Base-by-base conservation (phyloP, 2,113 vertebrate genomes). In the Aplodontia rufa region DNA sequence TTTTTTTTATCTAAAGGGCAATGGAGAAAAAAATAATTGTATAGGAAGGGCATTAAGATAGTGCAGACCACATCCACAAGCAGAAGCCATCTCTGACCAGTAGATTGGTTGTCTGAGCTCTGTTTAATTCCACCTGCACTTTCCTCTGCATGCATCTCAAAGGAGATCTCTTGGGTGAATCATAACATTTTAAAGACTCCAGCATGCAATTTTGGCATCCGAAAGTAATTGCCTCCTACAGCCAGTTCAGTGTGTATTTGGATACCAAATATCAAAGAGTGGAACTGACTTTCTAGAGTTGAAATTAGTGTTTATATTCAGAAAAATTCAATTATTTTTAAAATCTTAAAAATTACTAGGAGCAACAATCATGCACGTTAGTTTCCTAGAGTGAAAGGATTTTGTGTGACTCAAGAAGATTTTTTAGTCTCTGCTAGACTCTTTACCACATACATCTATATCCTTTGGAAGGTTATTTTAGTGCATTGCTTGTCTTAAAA, bases 1-100 rank as follows among this genome's bases (percentile, higher is more conserved):
- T 69, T 45, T 60, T 58, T 51, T 53, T 12, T 16, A 74, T n/a
- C 60, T 47, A 32, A 19, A 74, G 35, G 58, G 20, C 51, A 20
- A 11, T 22, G 32, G 69, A 78, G 69, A 60, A 76, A 42, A n/a
- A 87, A 75, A 47, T 51, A 16, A 69, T 51, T 81, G 76, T 28
- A 0, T 58, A 28, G 45, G 40, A 84, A 96, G 66, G 7, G 24
- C 66, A 37, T 80, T 47, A 42, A 87, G 69, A 82, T 22, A 24
- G 35, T 1, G 0, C 35, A 26, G 24, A 6, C 37, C 3, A 9
- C 30, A 60, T 47, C 37, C 24, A 4, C 0, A n/a, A n/a, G 71
- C 30, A 19, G 55, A 58, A 35, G 22, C 9, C 1, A 3, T 66
- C 88, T 81, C 6, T 66, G 66, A 45, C 32, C 11, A 4, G 6